Conservation (phyloP, 2,113 vertebrate species). For the Heteronetta atricapilla region DNA sequence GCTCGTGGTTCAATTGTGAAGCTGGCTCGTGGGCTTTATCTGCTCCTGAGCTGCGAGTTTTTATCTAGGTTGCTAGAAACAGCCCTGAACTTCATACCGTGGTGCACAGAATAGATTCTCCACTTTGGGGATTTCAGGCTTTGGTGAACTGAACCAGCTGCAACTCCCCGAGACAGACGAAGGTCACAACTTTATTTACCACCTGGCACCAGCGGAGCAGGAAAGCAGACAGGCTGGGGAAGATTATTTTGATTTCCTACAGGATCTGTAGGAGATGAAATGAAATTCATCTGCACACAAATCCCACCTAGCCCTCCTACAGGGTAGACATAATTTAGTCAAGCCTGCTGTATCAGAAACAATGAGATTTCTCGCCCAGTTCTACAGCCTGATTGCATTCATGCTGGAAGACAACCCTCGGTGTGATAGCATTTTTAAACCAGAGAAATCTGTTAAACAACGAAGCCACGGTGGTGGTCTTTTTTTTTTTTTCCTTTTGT, state of each 20-base stretch:
- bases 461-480: neutral
- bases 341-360: neutral
- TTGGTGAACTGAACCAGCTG: neutral
- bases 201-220: neutral
- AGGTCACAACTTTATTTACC: neutral
- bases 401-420: neutral
- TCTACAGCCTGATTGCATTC: neutral
- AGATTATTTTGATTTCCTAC: neutral
- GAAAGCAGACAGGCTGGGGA: neutral
- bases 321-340: neutral
- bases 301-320: neutral
- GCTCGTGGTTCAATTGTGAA: neutral
- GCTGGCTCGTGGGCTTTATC: fast-evolving
- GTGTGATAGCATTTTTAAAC: neutral
- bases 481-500: neutral
- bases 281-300: neutral
- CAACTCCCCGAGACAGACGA: neutral
- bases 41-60: neutral
- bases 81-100: neutral
- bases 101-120: neutral
- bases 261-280: neutral
- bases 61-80: neutral
- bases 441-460: neutral
- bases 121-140: neutral
- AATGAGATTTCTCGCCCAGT: neutral